Evolutionary conservation across 1,140 invertebrate genomes (phyloP).

Genomic region (Delia radicum): DNA sequence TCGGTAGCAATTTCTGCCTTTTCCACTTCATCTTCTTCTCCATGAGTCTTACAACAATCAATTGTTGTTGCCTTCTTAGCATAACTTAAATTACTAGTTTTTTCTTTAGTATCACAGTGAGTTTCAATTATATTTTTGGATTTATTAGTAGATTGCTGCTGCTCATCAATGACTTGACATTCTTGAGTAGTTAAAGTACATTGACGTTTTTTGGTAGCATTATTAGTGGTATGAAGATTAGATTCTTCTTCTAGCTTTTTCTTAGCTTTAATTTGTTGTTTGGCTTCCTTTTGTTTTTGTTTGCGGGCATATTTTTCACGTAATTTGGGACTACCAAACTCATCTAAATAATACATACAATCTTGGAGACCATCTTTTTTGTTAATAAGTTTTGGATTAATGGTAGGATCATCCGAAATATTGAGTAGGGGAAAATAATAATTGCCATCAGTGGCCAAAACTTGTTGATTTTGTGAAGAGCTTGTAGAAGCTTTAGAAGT

Average conservation of each 20-base stretch:
- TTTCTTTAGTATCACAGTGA: conserved; percentile 27
- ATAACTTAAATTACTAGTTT: conserved; percentile 15
- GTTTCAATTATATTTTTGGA: conserved; percentile 14
- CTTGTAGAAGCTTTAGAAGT: not conserved
- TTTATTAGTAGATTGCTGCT: not conserved
- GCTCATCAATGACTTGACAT: not conserved
- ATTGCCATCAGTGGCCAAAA: conserved; percentile 45
- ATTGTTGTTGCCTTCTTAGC: not conserved
- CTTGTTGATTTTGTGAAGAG: conserved; percentile 28
- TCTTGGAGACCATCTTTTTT: conserved; percentile 53
- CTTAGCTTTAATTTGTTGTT: conserved; percentile 43
- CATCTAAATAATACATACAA: conserved; percentile 54
- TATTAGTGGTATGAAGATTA: not conserved
- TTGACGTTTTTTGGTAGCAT: conserved; percentile 6
- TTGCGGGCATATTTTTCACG: conserved; percentile 51
- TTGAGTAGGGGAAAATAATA: conserved; percentile 50
- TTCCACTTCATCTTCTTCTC: not conserved
- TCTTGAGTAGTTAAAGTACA: not conserved
- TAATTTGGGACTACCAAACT: conserved; percentile 53
- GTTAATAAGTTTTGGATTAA: conserved; percentile 52
- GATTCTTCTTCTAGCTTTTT: conserved; percentile 40
- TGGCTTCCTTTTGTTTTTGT: conserved; percentile 44
- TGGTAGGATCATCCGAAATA: conserved; percentile 48
- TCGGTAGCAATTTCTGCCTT: conserved; percentile 27
- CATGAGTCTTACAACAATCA: not conserved